Base-by-base conservation (phyloP, 30 jellyfish, hydroid and myxozoan genomes). In the Rhopilema esculentum region DNA sequence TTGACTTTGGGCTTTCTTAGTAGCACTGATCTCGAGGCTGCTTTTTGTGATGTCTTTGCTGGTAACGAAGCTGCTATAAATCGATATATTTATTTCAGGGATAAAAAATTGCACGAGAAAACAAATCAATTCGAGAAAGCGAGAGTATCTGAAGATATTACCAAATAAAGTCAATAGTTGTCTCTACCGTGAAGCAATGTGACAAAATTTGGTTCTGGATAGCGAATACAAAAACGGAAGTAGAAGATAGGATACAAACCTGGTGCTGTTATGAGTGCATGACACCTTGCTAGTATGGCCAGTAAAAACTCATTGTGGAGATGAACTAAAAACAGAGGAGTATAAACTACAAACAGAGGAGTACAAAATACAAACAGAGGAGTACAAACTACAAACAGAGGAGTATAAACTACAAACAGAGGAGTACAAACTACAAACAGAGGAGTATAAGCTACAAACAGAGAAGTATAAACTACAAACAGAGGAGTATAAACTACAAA, bases 221-320 rank as follows among this genome's bases (percentile, higher is more conserved):
- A n/a, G n/a, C n/a, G n/a, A n/a, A n/a, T n/a, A n/a, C n/a, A n/a
- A n/a, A n/a, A n/a, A n/a, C n/a, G n/a, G n/a, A n/a, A n/a, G n/a
- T n/a, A n/a, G n/a, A n/a, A n/a, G n/a, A n/a, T n/a, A n/a, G n/a
- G n/a, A n/a, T 40, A 23, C 85, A 31, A 73, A 92, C 98, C 94
- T 9, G 98, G 98, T 53, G 96, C 83, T 7, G 97, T 86, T 64
- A 95, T 89, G 19, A 88, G 73, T 23, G 98, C 91, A 69, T 92
- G 98, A 65, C 98, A 92, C 66, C 95, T 86, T 61, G 96, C 96
- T 50, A 92, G 77, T 12, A 92, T 92, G 18, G 98, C 92, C 91
- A 92, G 79, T 18, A 92, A 85, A 67, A 92, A 92, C 82, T 92
- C 98, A 78, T 92, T 92, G 87, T 92, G 98, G 0, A 66, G 83